These are phyloP conservation scores for Tragelaphus oryx DNA, from an alignment of 2,797 vertebrate genomes.

Conservation along the genomic window DNA sequence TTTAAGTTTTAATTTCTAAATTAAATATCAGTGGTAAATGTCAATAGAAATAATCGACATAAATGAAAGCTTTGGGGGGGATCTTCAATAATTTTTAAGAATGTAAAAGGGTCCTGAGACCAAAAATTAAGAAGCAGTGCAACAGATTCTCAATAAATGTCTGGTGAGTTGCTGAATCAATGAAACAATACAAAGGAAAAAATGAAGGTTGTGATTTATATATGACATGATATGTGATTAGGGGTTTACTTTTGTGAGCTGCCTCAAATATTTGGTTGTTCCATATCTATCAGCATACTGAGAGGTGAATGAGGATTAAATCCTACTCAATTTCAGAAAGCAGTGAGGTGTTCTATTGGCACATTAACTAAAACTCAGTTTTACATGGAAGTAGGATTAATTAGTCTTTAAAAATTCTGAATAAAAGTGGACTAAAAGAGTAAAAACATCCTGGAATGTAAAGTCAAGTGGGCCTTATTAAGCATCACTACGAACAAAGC, in stretches of 20 bases:
- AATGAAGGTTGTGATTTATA: background rate
- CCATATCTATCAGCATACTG: background rate
- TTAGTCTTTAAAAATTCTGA: constrained; percentile 18
- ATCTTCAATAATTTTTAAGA: background rate
- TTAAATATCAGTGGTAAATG: background rate
- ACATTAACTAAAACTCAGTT: background rate
- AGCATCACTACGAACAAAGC: too few species aligned
- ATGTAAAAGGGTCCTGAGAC: background rate
- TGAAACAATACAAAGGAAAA: background rate
- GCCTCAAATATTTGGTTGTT: background rate
- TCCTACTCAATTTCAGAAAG: background rate
- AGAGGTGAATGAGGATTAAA: background rate
- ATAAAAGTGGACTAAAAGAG: background rate
- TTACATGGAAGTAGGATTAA: background rate
- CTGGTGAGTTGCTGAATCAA: background rate
- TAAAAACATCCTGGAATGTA: background rate
- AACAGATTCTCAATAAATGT: background rate
- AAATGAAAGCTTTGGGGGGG: background rate
- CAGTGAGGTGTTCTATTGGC: background rate
- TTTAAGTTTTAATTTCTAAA: constrained; percentile 14
- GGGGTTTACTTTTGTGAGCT: background rate
- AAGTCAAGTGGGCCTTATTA: too few species aligned
- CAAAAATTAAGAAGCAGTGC: background rate
- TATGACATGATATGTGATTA: background rate
- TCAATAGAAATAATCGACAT: background rate